Conservation (phyloP, 2,888 invertebrate species). For the Xestoiulus laeticollis region DNA sequence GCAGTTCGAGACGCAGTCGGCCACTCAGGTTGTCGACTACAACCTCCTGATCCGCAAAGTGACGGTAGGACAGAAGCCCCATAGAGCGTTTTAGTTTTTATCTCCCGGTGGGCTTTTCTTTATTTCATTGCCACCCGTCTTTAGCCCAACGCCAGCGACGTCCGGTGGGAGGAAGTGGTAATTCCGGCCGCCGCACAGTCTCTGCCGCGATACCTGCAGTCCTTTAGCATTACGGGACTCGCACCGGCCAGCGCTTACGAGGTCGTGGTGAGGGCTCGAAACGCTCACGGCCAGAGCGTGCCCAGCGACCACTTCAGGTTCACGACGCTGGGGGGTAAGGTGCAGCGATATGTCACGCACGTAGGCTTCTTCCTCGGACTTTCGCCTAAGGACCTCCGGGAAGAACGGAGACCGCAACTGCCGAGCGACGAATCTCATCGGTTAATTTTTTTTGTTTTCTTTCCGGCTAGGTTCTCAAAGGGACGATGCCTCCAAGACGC, state of each 20-base stretch:
- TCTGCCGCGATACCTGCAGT: not conserved
- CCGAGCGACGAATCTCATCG: not conserved
- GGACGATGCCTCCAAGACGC: not conserved
- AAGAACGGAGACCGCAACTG: not conserved
- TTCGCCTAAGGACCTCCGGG: not conserved
- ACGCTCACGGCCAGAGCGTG: not conserved
- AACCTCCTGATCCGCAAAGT: not conserved
- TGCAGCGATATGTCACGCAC: not conserved
- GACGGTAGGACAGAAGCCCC: not conserved
- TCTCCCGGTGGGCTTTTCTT: not conserved
- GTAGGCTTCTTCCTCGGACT: not conserved
- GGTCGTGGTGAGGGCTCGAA: conserved; percentile 40
- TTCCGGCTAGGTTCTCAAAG: not conserved
- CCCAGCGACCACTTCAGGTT: conserved; percentile 42
- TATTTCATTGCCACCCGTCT: not conserved
- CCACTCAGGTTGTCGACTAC: not conserved
- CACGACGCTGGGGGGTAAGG: conserved; percentile 49
- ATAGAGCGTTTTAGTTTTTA: not conserved
- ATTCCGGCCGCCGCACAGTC: not conserved
- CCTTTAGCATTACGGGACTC: not conserved
- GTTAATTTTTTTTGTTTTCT: not conserved
- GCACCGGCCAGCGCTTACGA: conserved; percentile 40
- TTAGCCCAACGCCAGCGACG: not conserved
- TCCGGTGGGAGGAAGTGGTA: not conserved
- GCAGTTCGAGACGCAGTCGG: not conserved